Base-by-base conservation (phyloP, 2,888 invertebrate genomes). In the Harpalus rufipes region DNA sequence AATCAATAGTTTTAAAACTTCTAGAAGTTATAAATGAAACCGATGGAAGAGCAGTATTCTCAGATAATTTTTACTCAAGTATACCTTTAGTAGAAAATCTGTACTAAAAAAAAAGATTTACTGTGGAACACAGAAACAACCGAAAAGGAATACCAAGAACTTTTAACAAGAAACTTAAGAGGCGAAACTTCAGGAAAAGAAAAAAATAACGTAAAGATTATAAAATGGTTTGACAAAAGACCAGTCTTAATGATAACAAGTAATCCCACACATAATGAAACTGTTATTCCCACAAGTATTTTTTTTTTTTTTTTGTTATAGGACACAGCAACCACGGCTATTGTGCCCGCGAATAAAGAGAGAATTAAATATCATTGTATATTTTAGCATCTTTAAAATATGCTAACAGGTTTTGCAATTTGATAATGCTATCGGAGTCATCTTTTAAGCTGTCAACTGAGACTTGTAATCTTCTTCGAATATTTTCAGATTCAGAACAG, bases 151-250 rank as follows among this genome's bases (percentile, higher is more conserved):
- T 44, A 5, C 74, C 74, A 6, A 44, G 44, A 74, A 21, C 16
- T n/a, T 14, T 51, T 21, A 10, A 7, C 8, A 8, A 44, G 0
- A 10, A 44, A 74, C 14, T 8, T 74, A 8, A 74, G 14, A 41
- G 74, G 74, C 16, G 51, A 74, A 74, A 44, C 12, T 14, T 14
- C 16, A 7, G 74, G 44, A 16, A 8, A 44, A 44, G 14, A 74
- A n/a, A 74, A 74, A 3, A 44, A 44, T 7, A 12, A n/a, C 32
- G 32, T 85, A 7, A 82, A 83, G 63, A 63, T 83, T 32, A 81
- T 83, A 10, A 83, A 83, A 63, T 85, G 85, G 82, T 10, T 85
- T 6, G 85, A 84, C 51, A 84, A 84, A 72, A 14, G 85, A 18
- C 85, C 85, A 32, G 82, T 85, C 6, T 21, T 85, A 14, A 84